Conservation (phyloP, 2,888 invertebrate species). For the Trichopria drosophilae region DNA sequence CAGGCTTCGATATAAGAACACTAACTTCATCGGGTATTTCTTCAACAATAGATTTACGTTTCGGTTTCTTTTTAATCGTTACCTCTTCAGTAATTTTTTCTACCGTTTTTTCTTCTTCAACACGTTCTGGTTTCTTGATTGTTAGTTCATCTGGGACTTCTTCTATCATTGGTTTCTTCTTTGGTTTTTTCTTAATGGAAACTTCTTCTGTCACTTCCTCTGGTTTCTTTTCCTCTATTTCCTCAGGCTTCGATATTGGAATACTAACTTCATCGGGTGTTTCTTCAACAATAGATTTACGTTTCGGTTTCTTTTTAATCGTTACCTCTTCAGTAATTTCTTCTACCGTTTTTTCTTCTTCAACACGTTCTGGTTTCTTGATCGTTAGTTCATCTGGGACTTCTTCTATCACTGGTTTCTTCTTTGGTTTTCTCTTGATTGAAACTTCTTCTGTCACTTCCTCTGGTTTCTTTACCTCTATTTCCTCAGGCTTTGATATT, state of each 20-base stretch:
- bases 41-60: constrained; percentile 41
- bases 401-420: constrained; percentile 44
- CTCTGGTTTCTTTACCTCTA: constrained; percentile 38
- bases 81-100: constrained; percentile 48
- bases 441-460: constrained; percentile 43
- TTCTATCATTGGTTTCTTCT: constrained; percentile 30
- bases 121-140: constrained; percentile 43
- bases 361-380: constrained; percentile 4
- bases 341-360: constrained; percentile 30
- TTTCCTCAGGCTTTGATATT: constrained; percentile 42
- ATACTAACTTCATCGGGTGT: constrained; percentile 32
- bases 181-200: constrained; percentile 45
- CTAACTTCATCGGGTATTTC: constrained; percentile 60
- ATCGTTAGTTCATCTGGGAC: constrained; percentile 37
- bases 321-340: constrained; percentile 39
- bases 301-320: constrained; percentile 41
- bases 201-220: constrained; percentile 58
- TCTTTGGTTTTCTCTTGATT: constrained; percentile 46
- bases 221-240: constrained; percentile 24
- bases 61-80: constrained; percentile 49
- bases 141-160: constrained; percentile 39
- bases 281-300: constrained; percentile 33
- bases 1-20: constrained; percentile 48
- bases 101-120: constrained; percentile 39
- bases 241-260: constrained; percentile 19